Conservation (phyloP, 2,888 invertebrate genomes). For the Anarsia innoxiella region DNA sequence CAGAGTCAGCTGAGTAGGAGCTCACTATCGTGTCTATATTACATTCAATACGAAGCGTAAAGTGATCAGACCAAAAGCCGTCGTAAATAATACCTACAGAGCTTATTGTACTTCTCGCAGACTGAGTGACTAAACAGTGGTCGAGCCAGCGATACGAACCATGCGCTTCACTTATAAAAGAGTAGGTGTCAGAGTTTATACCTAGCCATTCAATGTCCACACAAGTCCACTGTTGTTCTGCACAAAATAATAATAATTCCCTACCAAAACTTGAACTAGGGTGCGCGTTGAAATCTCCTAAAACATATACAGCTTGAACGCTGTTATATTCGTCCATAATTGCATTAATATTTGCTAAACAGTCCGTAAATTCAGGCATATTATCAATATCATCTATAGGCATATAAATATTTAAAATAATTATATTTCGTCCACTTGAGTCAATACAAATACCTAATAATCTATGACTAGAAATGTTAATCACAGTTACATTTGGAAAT, state of each 20-base stretch:
- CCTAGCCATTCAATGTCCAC: neutral
- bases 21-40: no score
- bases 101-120: neutral
- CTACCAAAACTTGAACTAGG: neutral
- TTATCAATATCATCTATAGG: neutral
- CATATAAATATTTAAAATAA: no score
- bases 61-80: neutral
- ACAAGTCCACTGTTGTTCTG: neutral
- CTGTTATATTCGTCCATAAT: neutral
- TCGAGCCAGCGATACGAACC: neutral
- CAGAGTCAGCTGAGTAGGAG: no score
- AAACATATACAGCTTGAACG: neutral
- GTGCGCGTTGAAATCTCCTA: conserved; percentile 2
- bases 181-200: neutral
- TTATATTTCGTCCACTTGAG: no score
- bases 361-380: neutral
- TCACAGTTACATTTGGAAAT: no score
- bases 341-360: neutral
- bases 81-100: neutral
- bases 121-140: neutral
- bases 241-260: neutral
- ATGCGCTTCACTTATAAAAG: neutral
- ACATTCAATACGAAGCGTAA: neutral
- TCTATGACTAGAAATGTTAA: no score
- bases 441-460: no score